Base-by-base conservation (phyloP, 2,113 vertebrate species). In the Sinocyclocheilus anophthalmus region DNA sequence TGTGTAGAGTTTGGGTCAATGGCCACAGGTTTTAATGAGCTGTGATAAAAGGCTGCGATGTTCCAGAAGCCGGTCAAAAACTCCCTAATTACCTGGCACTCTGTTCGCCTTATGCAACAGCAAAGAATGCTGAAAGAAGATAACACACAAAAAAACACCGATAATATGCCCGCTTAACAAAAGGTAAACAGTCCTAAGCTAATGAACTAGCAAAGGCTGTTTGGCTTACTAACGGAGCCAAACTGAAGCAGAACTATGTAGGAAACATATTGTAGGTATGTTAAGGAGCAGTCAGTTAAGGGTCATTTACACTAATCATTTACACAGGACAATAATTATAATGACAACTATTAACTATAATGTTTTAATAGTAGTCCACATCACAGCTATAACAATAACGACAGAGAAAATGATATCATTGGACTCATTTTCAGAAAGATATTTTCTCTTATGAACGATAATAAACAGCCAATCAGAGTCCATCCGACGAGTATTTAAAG, bases 21-120 rank as follows among this genome's bases (percentile, higher is more conserved):
- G 77, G 84, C 84, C 33, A 84, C 53, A 26, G 45, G 75, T 73
- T 83, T 80, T 83, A 86, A 88, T 79, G 76, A 86, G 84, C 65
- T 67, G 50, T 53, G 26, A 57, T 30, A 16, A 42, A 83, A 53
- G 75, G 26, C 87, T 59, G 81, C 70, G 65, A 69, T 37, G 1
- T 86, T 88, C 42, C 57, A 39, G 50, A 84, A 78, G 76, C 73
- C 7, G 9, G 59, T 50, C 39, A 63, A 85, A 79, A 81, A 18
- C 65, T 24, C 22, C 9, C 24, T 80, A 86, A 83, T 80, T 77
- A 76, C 75, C 50, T 80, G 87, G 53, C 72, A 70, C 45, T 14
- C 7, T 45, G 1, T 76, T 61, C 9, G 57, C 18, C 24, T 85
- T 70, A 61, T 78, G 72, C 18, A 83, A 59, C 12, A 69, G n/a